Evolutionary conservation across 2,113 vertebrate genomes (phyloP).

Genomic region (Elaphurus davidianus): DNA sequence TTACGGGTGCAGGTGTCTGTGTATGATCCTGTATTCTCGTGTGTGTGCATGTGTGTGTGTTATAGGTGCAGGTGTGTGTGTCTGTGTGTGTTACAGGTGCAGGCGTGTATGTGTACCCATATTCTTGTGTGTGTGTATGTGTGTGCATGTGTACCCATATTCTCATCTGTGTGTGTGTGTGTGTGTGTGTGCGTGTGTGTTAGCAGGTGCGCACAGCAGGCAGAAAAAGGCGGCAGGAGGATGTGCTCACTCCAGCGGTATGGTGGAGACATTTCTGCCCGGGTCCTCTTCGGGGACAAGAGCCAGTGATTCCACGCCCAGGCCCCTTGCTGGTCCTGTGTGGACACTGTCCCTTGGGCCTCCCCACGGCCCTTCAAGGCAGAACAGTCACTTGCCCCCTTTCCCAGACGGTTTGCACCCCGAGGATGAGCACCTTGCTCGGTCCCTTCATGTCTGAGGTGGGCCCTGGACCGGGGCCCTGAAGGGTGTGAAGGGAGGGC

Average conservation of each 20-base stretch:
- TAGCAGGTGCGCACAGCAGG: fast-evolving
- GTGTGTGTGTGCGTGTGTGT: no score
- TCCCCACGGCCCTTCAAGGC: not conserved
- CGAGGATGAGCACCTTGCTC: fast-evolving
- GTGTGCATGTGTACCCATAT: not conserved
- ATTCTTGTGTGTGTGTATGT: no score
- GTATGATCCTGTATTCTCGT: no score
- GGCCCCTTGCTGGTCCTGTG: fast-evolving
- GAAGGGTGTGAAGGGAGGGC: not conserved
- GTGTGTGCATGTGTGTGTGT: no score
- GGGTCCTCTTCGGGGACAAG: not conserved
- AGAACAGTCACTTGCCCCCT: not conserved
- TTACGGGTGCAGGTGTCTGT: not conserved
- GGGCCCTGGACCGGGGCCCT: fast-evolving
- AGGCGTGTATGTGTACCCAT: no score
- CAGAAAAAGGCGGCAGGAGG: not conserved
- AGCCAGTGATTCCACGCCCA: fast-evolving
- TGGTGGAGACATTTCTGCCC: no score
- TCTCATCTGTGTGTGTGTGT: not conserved
- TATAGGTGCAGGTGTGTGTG: no score
- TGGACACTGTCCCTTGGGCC: not conserved
- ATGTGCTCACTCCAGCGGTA: not conserved
- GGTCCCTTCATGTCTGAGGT: not conserved
- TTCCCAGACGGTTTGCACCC: not conserved
- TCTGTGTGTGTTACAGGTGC: no score